A percentile compares a stretch with the other conserved stretches of the same genome.
These are phyloP conservation scores for Falco novaeseelandiae DNA, from an alignment of 2,797 vertebrate species.

Conservation along the genomic window DNA sequence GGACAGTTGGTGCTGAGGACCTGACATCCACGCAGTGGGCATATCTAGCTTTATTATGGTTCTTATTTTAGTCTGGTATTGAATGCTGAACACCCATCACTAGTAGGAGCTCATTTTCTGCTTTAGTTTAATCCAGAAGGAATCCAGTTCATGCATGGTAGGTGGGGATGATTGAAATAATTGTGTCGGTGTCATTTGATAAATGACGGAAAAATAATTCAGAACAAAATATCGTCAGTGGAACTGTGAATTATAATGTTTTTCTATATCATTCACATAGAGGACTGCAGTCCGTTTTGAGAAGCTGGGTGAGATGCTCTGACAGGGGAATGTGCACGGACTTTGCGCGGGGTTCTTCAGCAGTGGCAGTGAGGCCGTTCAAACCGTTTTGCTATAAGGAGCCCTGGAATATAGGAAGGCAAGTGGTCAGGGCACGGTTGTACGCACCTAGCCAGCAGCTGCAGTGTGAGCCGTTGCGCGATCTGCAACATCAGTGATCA, in stretches of 20 bases:
- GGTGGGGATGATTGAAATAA: neutral
- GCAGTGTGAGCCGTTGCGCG: accelerated
- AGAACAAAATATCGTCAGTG: neutral
- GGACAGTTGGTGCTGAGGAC: neutral
- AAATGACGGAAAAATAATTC: neutral
- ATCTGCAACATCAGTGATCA: neutral
- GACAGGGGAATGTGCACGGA: neutral
- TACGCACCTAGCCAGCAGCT: neutral
- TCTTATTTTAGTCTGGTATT: neutral
- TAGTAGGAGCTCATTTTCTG: neutral
- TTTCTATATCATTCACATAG: neutral
- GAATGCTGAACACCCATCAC: neutral
- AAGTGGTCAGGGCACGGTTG: neutral
- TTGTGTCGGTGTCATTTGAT: neutral
- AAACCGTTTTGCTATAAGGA: neutral
- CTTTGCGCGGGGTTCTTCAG: neutral
- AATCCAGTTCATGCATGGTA: neutral
- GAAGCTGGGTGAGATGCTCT: neutral
- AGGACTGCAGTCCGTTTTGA: neutral
- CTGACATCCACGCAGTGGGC: neutral
- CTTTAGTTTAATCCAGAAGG: neutral
- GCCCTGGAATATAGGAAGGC: neutral
- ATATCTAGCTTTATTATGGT: neutral
- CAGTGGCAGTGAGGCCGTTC: neutral
- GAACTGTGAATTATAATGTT: neutral